These are phyloP conservation scores for Cinara cedri DNA, from an alignment of 2,888 invertebrate genomes.

Conservation along the genomic window DNA sequence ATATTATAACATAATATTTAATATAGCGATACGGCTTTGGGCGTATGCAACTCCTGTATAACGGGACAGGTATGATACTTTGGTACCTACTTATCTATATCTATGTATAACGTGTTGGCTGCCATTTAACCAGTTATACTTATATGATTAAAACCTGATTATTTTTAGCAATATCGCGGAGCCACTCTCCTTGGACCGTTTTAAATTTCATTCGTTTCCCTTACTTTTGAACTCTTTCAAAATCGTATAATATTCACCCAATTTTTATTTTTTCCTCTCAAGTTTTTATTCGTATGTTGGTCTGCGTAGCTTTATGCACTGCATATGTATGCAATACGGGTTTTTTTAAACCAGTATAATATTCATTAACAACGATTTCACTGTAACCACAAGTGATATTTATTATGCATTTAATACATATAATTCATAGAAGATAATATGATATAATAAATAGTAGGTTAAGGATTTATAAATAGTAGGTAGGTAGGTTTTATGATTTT, in stretches of 20 bases:
- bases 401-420: no score
- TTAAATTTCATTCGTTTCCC: conserved; percentile 42
- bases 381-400: no score
- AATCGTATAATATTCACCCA: not conserved
- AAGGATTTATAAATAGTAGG: no score
- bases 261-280: not conserved
- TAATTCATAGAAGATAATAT: no score
- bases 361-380: no score
- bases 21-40: conserved; percentile 27
- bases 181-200: conserved; percentile 54
- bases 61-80: conserved; percentile 30
- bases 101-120: not conserved
- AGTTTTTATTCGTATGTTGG: not conserved
- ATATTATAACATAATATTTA: no score
- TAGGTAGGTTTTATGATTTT: no score
- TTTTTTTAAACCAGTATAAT: no score
- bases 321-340: no score
- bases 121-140: conserved; percentile 36
- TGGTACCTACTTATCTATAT: no score
- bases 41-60: conserved; percentile 35
- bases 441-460: no score
- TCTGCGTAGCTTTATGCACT: no score
- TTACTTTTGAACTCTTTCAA: conserved; percentile 47
- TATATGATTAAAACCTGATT: conserved; percentile 42
- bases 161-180: conserved; percentile 24